Conservation (phyloP, 2,797 vertebrate species). For the Poeciliopsis presidionis region DNA sequence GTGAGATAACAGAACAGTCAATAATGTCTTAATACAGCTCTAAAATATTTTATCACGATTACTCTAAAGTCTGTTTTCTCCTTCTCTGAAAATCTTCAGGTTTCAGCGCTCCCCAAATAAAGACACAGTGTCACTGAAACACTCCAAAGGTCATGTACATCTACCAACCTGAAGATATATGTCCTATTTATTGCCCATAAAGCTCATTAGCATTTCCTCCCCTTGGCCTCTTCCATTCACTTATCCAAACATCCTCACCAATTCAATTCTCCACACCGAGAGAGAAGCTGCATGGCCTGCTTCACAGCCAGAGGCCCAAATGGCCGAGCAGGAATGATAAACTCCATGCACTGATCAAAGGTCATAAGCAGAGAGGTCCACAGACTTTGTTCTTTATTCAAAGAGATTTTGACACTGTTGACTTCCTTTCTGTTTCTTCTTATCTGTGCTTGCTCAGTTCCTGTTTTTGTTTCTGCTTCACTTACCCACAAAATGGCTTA, state of each 20-base stretch:
- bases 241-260: conserved; percentile 66
- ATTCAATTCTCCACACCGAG: conserved; percentile 57
- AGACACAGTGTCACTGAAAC: conserved; percentile 62
- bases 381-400: conserved; percentile 54
- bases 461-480: conserved; percentile 39
- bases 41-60: conserved; percentile 13
- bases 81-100: conserved; percentile 52
- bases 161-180: conserved; percentile 64
- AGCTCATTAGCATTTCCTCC: conserved; percentile 68
- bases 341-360: conserved; percentile 34
- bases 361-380: conserved; percentile 44
- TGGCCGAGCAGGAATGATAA: conserved; percentile 26
- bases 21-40: not conserved
- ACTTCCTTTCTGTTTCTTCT: conserved; percentile 44
- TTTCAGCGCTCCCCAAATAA: conserved; percentile 44
- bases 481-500: conserved; percentile 39
- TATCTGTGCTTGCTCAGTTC: conserved; percentile 23
- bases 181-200: conserved; percentile 69
- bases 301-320: conserved; percentile 42
- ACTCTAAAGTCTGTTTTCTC: conserved; percentile 41
- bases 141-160: conserved; percentile 61
- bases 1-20: conserved; percentile 15
- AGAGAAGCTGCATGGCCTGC: conserved; percentile 19
- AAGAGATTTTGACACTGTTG: conserved; percentile 41
- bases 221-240: conserved; percentile 50